Conservation (phyloP, 2,888 invertebrate species). For the Andrena haemorrhoa region DNA sequence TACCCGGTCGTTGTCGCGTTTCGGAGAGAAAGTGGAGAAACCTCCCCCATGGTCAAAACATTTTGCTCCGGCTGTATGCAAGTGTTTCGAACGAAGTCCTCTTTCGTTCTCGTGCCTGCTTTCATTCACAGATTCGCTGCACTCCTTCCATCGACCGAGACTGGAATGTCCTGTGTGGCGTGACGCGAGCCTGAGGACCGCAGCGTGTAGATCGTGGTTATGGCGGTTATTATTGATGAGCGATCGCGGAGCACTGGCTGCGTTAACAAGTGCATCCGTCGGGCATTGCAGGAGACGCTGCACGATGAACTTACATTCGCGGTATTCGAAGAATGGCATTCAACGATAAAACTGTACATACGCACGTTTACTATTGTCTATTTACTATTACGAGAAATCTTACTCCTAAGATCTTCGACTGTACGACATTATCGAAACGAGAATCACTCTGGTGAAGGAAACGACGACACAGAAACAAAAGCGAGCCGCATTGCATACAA, state of each 20-base stretch:
- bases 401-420: conserved; percentile 75
- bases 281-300: conserved; percentile 29
- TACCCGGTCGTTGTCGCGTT: neutral
- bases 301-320: conserved; percentile 50
- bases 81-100: neutral
- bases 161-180: neutral
- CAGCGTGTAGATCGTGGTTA: too few relatives aligned
- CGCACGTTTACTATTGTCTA: conserved; percentile 77
- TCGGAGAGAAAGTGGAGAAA: neutral
- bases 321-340: conserved; percentile 67
- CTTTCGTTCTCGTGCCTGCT: neutral
- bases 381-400: conserved; percentile 73
- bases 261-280: conserved; percentile 32
- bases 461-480: conserved; percentile 37
- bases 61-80: neutral
- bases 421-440: conserved; percentile 67
- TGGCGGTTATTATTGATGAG: neutral
- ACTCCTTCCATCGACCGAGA: neutral
- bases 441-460: conserved; percentile 44
- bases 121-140: neutral
- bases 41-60: neutral
- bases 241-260: neutral
- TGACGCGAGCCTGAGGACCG: too few relatives aligned
- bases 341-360: conserved; percentile 77
- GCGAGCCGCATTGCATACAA: conserved; percentile 61